These are phyloP conservation scores for Mya arenaria DNA, from an alignment of 1,140 invertebrate species.

Conservation along the genomic window DNA sequence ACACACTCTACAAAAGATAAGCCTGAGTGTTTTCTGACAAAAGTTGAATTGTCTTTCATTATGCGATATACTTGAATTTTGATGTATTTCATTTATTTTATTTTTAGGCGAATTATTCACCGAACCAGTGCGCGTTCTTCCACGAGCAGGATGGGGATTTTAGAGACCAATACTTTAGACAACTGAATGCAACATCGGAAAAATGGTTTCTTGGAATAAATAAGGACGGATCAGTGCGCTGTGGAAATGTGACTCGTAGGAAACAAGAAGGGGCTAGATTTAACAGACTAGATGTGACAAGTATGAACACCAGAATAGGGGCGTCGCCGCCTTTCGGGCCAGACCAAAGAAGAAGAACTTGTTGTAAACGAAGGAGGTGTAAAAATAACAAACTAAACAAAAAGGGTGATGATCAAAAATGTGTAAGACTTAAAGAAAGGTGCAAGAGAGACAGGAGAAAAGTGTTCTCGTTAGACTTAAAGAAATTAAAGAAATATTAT, in stretches of 20 bases:
- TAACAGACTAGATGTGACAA: not conserved
- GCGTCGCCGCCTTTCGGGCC: slow-evolving; percentile 27
- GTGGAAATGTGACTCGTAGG: slow-evolving; percentile 45
- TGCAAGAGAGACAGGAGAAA: not conserved
- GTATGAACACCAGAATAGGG: not conserved
- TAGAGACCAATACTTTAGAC: slow-evolving; percentile 32
- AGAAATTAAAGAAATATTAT: slow-evolving; percentile 52
- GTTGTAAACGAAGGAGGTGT: slow-evolving; percentile 25
- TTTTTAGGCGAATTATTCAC: slow-evolving; percentile 19
- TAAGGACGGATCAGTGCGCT: slow-evolving; percentile 38
- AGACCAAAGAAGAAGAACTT: slow-evolving; percentile 14
- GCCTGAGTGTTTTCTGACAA: too few relatives aligned
- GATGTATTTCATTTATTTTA: not conserved
- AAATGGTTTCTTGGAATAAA: slow-evolving; percentile 54
- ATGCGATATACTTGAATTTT: too few relatives aligned
- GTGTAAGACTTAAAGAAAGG: not conserved
- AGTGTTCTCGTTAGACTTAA: slow-evolving; percentile 44
- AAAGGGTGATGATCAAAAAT: not conserved
- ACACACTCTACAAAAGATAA: too few relatives aligned
- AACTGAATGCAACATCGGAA: not conserved
- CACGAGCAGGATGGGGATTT: not conserved
- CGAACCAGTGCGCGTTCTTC: slow-evolving; percentile 21
- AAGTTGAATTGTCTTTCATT: too few relatives aligned
- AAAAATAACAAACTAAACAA: not conserved
- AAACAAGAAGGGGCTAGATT: slow-evolving; percentile 35